These are phyloP conservation scores for Chloroceryle inda DNA, from an alignment of 2,797 vertebrate genomes.

Conservation along the genomic window DNA sequence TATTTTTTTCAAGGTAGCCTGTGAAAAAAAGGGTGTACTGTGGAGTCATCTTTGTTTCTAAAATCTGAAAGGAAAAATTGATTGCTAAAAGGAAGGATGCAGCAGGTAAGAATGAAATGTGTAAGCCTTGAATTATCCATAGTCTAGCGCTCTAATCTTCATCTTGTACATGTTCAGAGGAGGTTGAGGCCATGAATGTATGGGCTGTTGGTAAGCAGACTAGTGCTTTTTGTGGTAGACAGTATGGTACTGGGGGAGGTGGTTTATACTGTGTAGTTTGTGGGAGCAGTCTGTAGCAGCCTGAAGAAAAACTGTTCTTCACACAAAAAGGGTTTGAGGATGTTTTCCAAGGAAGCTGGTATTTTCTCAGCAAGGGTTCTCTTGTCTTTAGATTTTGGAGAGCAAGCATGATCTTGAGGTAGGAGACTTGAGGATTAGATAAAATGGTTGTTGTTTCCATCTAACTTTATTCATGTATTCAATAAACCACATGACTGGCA, in stretches of 20 bases:
- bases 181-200: neutral
- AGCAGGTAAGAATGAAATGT: neutral
- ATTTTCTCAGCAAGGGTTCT: neutral
- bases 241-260: neutral
- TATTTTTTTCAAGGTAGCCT: neutral
- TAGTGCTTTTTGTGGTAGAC: neutral
- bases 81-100: neutral
- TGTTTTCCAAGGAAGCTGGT: neutral
- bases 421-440: neutral
- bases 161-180: rapidly evolving
- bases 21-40: neutral
- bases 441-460: neutral
- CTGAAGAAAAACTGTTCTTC: neutral
- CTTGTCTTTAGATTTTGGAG: neutral
- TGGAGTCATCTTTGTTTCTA: neutral
- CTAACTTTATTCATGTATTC: neutral
- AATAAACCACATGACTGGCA: neutral
- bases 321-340: neutral
- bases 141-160: neutral
- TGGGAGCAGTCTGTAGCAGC: neutral
- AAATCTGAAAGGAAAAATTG: neutral
- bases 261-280: neutral
- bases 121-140: neutral
- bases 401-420: neutral
- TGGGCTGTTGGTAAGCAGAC: neutral